Evolutionary conservation across 2,888 invertebrate genomes (phyloP).

Genomic region (Protonemura montana): DNA sequence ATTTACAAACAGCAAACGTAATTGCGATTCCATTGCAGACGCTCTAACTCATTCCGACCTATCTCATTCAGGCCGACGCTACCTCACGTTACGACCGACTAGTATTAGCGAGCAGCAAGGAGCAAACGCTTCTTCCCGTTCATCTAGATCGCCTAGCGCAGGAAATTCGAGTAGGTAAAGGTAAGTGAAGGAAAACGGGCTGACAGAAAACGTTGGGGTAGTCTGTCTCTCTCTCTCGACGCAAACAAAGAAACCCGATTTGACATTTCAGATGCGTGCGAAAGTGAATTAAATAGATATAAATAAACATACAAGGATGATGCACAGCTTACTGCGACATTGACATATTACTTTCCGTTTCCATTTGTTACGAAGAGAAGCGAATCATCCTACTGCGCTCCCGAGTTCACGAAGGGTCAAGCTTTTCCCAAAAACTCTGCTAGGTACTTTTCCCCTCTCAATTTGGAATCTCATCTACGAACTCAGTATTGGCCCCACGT

Average conservation of each 20-base stretch:
- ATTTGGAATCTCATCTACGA: constrained; percentile 19
- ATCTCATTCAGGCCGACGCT: background rate
- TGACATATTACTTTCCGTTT: background rate
- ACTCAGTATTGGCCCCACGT: constrained; percentile 26
- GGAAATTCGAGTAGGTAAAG: no score
- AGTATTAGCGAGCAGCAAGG: background rate
- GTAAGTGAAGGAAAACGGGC: background rate
- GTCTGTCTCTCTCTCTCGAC: background rate
- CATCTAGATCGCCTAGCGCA: background rate
- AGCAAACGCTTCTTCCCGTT: background rate
- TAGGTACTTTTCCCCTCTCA: background rate
- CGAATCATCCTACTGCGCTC: background rate
- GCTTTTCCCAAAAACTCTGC: background rate
- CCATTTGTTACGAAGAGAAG: background rate
- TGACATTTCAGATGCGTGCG: background rate
- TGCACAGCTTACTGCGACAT: background rate
- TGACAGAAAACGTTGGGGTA: no score
- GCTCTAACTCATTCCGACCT: constrained; percentile 7
- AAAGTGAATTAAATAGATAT: background rate
- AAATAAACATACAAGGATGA: background rate
- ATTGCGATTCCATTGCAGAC: background rate
- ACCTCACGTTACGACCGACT: background rate
- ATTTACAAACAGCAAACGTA: background rate
- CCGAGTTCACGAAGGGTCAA: background rate
- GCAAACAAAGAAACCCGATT: background rate